Base-by-base conservation (phyloP, 2,888 invertebrate species). In the Artemia sinica region DNA sequence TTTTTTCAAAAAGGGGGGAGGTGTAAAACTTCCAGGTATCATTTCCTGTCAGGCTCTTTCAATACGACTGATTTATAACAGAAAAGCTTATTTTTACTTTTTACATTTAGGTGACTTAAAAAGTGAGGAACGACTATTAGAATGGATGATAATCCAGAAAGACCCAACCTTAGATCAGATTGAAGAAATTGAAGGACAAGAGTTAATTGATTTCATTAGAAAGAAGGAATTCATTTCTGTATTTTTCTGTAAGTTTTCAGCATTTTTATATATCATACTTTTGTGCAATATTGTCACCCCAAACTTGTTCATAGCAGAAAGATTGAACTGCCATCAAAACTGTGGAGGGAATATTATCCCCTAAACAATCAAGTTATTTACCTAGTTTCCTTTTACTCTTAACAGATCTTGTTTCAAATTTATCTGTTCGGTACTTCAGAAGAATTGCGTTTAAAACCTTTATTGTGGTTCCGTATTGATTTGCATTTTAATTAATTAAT, bases 111-210 rank as follows among this genome's bases (percentile, higher is more conserved):
- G 69, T 10, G 78, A 78, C 71, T 69, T 78, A 70, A 75, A 76
- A 63, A 76, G 76, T 67, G 75, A 77, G 13, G 75, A 76, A 65
- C 73, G 74, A 52, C 85, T 93, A 73, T 80, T 93, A n/a, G 88
- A 86, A 77, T 93, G 93, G 93, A 80, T 93, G 70, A 78, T 93
- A 74, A 87, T 89, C 58, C 91, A 93, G 79, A 92, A 93, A 78
- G 91, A 93, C 80, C 93, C 93, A 68, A 85, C 88, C 66, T 90
- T 91, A 65, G 91, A 92, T 76, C 85, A 90, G 68, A 93, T 93
- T 73, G 92, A 92, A 80, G 90, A 88, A 73, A 79, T 89, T 18
- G 89, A 89, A 78, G 92, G 91, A 65, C 87, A 86, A 75, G 85
- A 85, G 69, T 80, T 92, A 68, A 78, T 86, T 65, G 82, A 85